These are phyloP conservation scores for Synaphobranchus kaupii DNA, from an alignment of 2,797 vertebrate species.

Conservation along the genomic window DNA sequence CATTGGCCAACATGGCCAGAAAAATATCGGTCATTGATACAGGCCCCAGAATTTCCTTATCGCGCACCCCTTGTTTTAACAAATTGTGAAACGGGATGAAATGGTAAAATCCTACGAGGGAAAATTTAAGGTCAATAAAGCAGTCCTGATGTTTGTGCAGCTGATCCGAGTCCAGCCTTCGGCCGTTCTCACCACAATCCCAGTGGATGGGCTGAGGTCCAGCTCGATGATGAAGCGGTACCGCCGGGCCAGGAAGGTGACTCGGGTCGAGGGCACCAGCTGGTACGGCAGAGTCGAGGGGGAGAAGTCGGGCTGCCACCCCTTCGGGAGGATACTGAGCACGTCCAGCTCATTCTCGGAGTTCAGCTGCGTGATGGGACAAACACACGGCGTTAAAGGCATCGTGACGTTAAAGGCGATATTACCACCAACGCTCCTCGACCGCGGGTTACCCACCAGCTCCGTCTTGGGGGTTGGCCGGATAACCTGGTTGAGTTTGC, in stretches of 20 bases:
- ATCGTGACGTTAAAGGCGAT: background rate
- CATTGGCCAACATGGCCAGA: too few relatives aligned
- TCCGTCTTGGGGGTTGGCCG: slow-evolving; percentile 79
- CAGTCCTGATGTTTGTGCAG: too few relatives aligned
- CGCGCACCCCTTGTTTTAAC: too few relatives aligned
- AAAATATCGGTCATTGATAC: too few relatives aligned
- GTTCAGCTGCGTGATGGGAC: slow-evolving; percentile 67
- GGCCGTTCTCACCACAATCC: slow-evolving; percentile 86
- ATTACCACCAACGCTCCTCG: background rate
- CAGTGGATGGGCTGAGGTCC: slow-evolving; percentile 97
- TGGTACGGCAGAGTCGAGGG: slow-evolving; percentile 75
- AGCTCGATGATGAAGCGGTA: slow-evolving; percentile 97
- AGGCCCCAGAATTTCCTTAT: too few relatives aligned
- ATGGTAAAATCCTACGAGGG: too few relatives aligned
- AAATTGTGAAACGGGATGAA: too few relatives aligned
- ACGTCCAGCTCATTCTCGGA: slow-evolving; percentile 88
- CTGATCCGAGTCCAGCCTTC: background rate
- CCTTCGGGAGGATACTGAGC: slow-evolving; percentile 88
- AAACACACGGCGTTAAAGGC: background rate
- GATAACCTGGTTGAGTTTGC: slow-evolving; percentile 87
- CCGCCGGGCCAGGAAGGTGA: slow-evolving; percentile 91
- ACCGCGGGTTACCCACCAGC: slow-evolving; percentile 75
- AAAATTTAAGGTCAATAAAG: too few relatives aligned
- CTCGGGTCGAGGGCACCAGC: slow-evolving; percentile 86
- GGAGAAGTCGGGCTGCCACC: slow-evolving; percentile 85